A percentile compares a stretch with the other conserved stretches of the same genome.
Conservation (phyloP, 2,113 vertebrate genomes). For the Aptenodytes patagonicus region DNA sequence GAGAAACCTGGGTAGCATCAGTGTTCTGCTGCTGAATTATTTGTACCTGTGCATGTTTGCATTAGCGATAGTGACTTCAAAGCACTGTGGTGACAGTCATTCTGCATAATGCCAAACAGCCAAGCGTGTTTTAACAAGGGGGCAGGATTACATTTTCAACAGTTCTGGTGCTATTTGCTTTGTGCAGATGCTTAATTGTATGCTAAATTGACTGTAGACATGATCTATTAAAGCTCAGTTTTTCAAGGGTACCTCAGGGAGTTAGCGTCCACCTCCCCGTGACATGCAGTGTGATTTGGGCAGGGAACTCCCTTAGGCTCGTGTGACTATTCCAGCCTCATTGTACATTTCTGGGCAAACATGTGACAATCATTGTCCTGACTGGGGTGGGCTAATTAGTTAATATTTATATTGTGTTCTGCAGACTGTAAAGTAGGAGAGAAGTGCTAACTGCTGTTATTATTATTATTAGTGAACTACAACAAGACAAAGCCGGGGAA, state of each 20-base stretch:
- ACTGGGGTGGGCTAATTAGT: background rate
- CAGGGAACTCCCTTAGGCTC: background rate
- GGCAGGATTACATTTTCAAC: constrained; percentile 38
- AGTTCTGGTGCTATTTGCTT: constrained; percentile 45
- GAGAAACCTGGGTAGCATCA: constrained; percentile 46
- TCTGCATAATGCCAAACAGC: constrained; percentile 47
- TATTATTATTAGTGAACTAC: background rate
- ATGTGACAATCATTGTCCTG: background rate
- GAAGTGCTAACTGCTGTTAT: background rate
- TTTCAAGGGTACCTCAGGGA: constrained; percentile 32
- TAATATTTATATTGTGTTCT: background rate
- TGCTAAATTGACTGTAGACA: constrained; percentile 52
- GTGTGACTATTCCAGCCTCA: background rate
- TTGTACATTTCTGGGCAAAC: background rate
- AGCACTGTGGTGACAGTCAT: constrained; percentile 7
- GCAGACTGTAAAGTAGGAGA: background rate
- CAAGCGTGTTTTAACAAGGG: constrained; percentile 20
- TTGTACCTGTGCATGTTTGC: constrained; percentile 56
- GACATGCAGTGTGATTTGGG: background rate
- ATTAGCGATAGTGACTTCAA: constrained; percentile 47
- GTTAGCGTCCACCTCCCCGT: rapidly evolving
- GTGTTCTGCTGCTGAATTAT: constrained; percentile 43
- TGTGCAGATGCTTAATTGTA: constrained; percentile 56
- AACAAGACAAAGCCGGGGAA: background rate
- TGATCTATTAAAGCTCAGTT: constrained; percentile 17